These are phyloP conservation scores for Microctonus brassicae DNA, from an alignment of 2,888 invertebrate species.

Conservation along the genomic window DNA sequence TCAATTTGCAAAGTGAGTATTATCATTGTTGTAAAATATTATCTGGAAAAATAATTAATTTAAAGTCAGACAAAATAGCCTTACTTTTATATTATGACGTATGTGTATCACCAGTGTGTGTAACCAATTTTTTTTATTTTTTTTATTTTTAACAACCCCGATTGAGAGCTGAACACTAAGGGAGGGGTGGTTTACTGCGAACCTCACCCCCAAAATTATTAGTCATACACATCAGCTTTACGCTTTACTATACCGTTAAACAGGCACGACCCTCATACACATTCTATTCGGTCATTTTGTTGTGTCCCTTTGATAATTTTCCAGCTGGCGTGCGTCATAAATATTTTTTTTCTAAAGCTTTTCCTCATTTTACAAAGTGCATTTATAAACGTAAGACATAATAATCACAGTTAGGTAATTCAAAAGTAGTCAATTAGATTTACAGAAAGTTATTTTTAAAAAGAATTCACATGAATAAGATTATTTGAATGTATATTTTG, in stretches of 20 bases:
- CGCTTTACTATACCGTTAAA: constrained; percentile 30
- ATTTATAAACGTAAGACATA: not conserved
- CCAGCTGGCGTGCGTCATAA: constrained; percentile 12
- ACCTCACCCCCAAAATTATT: constrained; percentile 64
- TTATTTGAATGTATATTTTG: not conserved
- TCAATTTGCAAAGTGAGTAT: constrained; percentile 42
- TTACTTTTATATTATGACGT: not conserved
- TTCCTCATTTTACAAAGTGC: not conserved
- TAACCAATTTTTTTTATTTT: constrained; percentile 40
- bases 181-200: constrained; percentile 59
- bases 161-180: not conserved
- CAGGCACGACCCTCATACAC: constrained; percentile 22
- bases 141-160: constrained; percentile 36
- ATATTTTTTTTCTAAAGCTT: not conserved
- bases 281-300: constrained; percentile 22
- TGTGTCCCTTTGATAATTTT: constrained; percentile 28
- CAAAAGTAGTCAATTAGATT: not conserved
- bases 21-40: not conserved
- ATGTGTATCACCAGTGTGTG: constrained; percentile 9
- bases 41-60: not conserved
- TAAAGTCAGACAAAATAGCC: constrained; percentile 6
- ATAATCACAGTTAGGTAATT: not conserved
- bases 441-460: not conserved
- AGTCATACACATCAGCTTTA: constrained; percentile 56
- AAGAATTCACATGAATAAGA: not conserved